Conservation (phyloP, 2,888 invertebrate species). For the Taenaris catops region DNA sequence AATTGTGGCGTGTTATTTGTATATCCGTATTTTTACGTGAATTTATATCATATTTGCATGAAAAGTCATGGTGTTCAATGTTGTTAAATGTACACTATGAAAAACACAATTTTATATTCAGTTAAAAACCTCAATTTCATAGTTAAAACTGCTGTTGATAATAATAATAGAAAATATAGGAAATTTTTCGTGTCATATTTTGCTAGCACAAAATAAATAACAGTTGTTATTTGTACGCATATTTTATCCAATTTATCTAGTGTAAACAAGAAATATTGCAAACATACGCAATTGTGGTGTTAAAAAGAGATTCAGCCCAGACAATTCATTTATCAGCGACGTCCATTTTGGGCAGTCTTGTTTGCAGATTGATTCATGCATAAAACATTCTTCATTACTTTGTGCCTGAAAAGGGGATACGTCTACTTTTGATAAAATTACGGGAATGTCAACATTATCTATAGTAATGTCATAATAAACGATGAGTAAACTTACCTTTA, state of each 20-base stretch:
- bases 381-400: conserved; percentile 23
- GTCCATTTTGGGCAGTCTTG: conserved; percentile 21
- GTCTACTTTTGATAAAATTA: conserved; percentile 5
- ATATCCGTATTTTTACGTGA: too few species aligned
- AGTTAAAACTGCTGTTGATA: too few species aligned
- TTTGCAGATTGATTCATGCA: conserved; percentile 25
- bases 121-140: too few species aligned
- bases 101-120: too few species aligned
- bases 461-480: too few species aligned
- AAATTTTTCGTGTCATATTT: not conserved
- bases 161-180: too few species aligned
- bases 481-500: too few species aligned
- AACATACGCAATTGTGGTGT: conserved; percentile 15
- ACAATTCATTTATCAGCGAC: conserved; percentile 23
- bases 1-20: too few species aligned
- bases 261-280: conserved; percentile 19
- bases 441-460: too few species aligned
- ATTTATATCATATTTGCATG: too few species aligned
- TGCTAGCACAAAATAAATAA: conserved; percentile 2
- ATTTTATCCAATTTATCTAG: conserved; percentile 19
- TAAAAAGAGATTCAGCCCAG: conserved; percentile 17
- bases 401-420: conserved; percentile 3
- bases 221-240: conserved; percentile 8
- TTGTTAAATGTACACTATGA: too few species aligned
- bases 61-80: too few species aligned